Conservation (phyloP, 2,113 vertebrate genomes). For the Phrynosoma platyrhinos region DNA sequence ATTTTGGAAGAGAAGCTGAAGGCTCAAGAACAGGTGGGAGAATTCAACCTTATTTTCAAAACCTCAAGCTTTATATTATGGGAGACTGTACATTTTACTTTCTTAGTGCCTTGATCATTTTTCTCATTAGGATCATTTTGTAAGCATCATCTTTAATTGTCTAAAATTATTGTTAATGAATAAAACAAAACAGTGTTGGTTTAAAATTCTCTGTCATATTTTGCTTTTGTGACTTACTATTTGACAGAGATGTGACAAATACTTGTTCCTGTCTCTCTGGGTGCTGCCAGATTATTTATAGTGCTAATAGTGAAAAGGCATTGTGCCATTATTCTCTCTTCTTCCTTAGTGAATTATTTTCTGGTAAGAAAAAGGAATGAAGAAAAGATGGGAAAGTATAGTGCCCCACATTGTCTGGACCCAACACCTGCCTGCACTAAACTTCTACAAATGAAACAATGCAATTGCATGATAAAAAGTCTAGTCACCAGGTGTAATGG, state of each 20-base stretch:
- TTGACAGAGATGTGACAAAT: not conserved
- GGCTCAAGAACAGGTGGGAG: conserved; percentile 72
- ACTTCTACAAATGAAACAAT: too few relatives aligned
- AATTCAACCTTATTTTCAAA: not conserved
- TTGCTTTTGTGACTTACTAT: not conserved
- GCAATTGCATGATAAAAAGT: too few relatives aligned
- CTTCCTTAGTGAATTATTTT: too few relatives aligned
- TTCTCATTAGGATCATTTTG: not conserved
- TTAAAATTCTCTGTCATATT: not conserved
- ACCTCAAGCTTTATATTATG: not conserved
- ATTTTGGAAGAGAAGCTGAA: conserved; percentile 76
- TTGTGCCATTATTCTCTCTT: too few relatives aligned
- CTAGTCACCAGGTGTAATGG: too few relatives aligned
- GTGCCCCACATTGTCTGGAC: too few relatives aligned
- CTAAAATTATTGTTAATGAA: not conserved
- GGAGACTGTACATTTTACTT: not conserved
- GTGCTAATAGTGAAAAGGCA: too few relatives aligned
- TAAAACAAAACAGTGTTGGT: not conserved
- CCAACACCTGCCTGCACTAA: too few relatives aligned
- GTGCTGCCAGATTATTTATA: too few relatives aligned
- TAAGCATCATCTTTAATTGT: not conserved
- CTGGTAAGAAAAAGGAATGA: too few relatives aligned
- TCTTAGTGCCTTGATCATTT: not conserved
- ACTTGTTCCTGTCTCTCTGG: too few relatives aligned
- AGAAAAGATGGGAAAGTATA: too few relatives aligned